Percentiles rank a stretch among this genome's conserved stretches.
Conservation (phyloP, 2,797 vertebrate genomes). For the Aldrovandia affinis region DNA sequence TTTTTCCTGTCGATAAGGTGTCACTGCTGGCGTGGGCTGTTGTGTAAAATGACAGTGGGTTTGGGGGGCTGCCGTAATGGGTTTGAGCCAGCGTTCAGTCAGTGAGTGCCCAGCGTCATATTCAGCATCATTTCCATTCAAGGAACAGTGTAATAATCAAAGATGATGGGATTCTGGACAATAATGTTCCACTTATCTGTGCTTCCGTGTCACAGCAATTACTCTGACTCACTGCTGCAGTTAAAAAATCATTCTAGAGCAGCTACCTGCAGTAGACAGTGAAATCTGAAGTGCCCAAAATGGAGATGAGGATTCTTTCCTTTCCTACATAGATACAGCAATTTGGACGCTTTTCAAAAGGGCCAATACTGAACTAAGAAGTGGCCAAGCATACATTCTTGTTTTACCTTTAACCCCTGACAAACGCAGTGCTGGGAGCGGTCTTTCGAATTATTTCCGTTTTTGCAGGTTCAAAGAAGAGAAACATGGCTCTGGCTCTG, state of each 20-base stretch:
- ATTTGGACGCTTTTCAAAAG: no score
- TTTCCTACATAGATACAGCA: no score
- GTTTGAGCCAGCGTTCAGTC: background rate
- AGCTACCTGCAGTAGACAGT: background rate
- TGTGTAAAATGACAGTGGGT: background rate
- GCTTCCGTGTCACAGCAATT: background rate
- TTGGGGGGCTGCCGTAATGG: background rate
- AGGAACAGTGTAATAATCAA: background rate
- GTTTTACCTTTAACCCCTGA: no score
- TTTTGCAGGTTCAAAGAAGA: background rate
- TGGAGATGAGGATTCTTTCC: background rate
- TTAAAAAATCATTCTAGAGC: constrained; percentile 8
- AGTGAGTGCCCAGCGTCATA: background rate
- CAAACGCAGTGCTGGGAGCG: background rate
- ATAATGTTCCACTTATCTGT: background rate
- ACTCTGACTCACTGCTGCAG: background rate
- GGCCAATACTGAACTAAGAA: no score
- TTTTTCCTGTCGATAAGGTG: background rate
- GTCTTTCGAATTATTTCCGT: background rate
- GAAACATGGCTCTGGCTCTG: background rate
- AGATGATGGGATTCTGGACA: background rate
- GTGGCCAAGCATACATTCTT: no score
- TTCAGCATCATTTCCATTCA: background rate
- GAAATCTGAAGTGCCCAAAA: background rate
- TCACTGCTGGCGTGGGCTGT: background rate